Percentiles rank a stretch among this genome's conserved stretches.
phyloP scores from a whole-genome alignment of 2,113 vertebrate genomes.

The Syngnathoides biaculeatus region DNA sequence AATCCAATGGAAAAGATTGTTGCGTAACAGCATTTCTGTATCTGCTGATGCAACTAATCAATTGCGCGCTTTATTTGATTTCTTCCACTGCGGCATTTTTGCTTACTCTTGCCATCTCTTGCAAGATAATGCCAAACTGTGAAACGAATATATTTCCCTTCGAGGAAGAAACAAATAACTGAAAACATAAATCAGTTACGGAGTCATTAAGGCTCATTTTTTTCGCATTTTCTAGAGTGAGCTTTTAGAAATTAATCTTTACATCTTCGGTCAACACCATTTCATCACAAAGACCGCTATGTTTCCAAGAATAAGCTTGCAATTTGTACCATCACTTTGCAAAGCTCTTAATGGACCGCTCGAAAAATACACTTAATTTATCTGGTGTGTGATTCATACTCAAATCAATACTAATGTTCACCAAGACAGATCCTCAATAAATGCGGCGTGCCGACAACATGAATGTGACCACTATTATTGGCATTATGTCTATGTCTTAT shows the following conservation, averaged over 20 bases:
- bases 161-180: background rate
- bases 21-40: background rate
- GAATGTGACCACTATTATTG: too few species aligned
- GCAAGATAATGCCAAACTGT: background rate
- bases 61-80: background rate
- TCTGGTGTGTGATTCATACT: too few species aligned
- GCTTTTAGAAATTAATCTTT: background rate
- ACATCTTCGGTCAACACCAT: background rate
- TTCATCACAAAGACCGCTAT: too few species aligned
- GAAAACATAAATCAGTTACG: background rate
- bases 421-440: too few species aligned
- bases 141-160: background rate
- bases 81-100: background rate
- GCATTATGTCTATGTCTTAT: too few species aligned
- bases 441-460: too few species aligned
- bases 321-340: background rate
- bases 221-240: background rate
- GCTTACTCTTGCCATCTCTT: background rate
- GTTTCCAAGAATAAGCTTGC: background rate
- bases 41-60: slow-evolving; percentile 1
- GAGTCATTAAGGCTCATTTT: background rate
- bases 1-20: background rate
- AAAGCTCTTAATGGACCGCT: background rate
- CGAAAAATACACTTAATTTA: too few species aligned
- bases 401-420: too few species aligned